Percentiles rank a stretch among this genome's conserved stretches.
These are phyloP conservation scores for Axea sp. DNA, from an alignment of 2,888 invertebrate species.

Conservation along the genomic window DNA sequence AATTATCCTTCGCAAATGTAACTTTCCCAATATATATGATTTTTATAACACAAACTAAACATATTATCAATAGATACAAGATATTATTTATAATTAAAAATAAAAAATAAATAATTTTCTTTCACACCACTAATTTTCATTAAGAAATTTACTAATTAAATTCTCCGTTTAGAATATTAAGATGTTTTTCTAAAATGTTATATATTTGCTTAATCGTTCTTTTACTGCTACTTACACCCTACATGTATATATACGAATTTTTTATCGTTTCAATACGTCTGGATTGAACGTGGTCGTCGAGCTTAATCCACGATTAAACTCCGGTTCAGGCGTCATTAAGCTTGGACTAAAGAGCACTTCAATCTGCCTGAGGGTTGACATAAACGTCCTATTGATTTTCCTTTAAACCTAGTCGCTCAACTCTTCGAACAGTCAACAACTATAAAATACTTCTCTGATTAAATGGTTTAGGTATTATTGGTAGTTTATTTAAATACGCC, in stretches of 20 bases:
- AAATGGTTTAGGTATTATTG: conserved; percentile 51
- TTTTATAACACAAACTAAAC: too few species aligned
- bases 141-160: too few species aligned
- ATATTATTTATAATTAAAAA: too few species aligned
- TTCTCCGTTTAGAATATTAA: too few species aligned
- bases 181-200: too few species aligned
- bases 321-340: conserved; percentile 76
- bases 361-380: conserved; percentile 72
- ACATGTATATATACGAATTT: conserved; percentile 61
- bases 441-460: conserved; percentile 60
- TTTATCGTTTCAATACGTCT: conserved; percentile 66
- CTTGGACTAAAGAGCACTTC: conserved; percentile 74
- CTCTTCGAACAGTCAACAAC: conserved; percentile 70
- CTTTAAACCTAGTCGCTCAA: conserved; percentile 71
- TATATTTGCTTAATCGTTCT: too few species aligned
- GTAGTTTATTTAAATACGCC: conserved; percentile 39
- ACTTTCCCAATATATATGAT: too few species aligned
- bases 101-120: too few species aligned
- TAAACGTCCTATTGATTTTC: conserved; percentile 74
- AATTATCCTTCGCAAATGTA: too few species aligned
- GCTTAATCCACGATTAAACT: conserved; percentile 77
- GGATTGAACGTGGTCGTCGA: conserved; percentile 64
- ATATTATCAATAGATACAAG: too few species aligned
- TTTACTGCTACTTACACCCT: conserved; percentile 36
- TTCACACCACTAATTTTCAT: too few species aligned